Evolutionary conservation across 2,888 invertebrate species (phyloP).

Genomic region (Phortica magna): DNA sequence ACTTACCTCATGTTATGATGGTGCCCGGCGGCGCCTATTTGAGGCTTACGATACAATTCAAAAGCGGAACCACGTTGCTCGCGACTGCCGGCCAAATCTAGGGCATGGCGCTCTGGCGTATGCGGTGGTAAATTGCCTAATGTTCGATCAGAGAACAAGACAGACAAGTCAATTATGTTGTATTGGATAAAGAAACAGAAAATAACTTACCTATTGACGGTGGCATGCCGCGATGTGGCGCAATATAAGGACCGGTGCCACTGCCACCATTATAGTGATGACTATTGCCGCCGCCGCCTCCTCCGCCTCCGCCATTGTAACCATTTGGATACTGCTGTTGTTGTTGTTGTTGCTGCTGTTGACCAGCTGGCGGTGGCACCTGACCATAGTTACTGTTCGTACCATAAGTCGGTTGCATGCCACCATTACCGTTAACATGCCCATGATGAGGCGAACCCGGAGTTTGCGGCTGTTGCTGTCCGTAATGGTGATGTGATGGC

Average conservation of each 20-base stretch:
- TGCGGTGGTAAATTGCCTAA: conserved; percentile 76
- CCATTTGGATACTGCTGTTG: conserved; percentile 75
- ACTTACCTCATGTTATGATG: conserved; percentile 89
- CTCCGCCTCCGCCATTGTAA: conserved; percentile 68
- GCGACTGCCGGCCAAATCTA: conserved; percentile 89
- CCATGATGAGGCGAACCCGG: conserved; percentile 72
- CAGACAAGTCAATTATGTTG: too few species aligned
- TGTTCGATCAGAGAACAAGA: conserved; percentile 23
- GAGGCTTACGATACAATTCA: conserved; percentile 94
- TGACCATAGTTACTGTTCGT: conserved; percentile 64
- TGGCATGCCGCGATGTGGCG: conserved; percentile 77
- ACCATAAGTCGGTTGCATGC: conserved; percentile 65
- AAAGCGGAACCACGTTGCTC: conserved; percentile 97
- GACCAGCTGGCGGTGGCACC: conserved; percentile 50
- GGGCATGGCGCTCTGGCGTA: conserved; percentile 76
- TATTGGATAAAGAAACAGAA: neutral
- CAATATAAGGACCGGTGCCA: conserved; percentile 76
- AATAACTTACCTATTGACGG: conserved; percentile 73
- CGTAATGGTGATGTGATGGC: conserved; percentile 77
- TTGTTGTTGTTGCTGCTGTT: conserved; percentile 49
- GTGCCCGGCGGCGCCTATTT: conserved; percentile 80
- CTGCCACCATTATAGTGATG: conserved; percentile 76
- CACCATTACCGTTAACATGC: conserved; percentile 52
- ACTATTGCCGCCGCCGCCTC: conserved; percentile 57
- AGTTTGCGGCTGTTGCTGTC: conserved; percentile 57